Base-by-base conservation (phyloP, 1,140 invertebrate genomes). In the Scaptomyza hsui region DNA sequence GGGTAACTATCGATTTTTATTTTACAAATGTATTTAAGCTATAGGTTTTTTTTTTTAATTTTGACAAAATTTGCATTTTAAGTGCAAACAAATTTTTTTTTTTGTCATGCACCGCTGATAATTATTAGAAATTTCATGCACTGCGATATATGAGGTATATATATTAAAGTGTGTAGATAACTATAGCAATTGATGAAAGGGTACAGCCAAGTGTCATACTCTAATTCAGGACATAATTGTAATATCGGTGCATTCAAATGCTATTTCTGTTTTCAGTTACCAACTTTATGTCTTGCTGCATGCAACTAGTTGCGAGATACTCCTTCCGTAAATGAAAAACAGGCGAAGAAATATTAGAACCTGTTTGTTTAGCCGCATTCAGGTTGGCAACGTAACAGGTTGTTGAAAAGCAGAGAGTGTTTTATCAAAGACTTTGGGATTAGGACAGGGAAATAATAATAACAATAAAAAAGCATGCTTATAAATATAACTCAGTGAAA, bases 351-450 rank as follows among this genome's bases (percentile, higher is more conserved):
- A 19, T 16, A 53, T 72, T 72, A 53, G 70, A 76, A 76, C 73
- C 73, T 18, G 73, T 76, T 76, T 73, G 15, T 15, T 68, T 21
- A 56, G 26, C 47, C 48, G 19, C 51, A 32, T 44, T 74, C 55
- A 60, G 49, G 26, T 71, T 49, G 51, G 42, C 26, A 26, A 13
- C 35, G n/a, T 42, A 71, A 75, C 53, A 29, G 61, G 62, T 75
- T 71, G 61, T 18, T 13, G 35, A n/a, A 37, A 55, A 18, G 29
- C 15, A 35, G 26, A 13, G 10, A 15, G 9, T 16, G 7, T 10
- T 3, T 29, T 35, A 19, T 15, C 26, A 29, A 5, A 29, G 13
- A 55, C 49, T 10, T 26, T n/a, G 2, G 21, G 13, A 10, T 47
- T 51, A 56, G 35, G 9, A 9, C 19, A 24, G 15, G n/a, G 15